Conservation (phyloP, 2,113 vertebrate species). For the Dascyllus trimaculatus region DNA sequence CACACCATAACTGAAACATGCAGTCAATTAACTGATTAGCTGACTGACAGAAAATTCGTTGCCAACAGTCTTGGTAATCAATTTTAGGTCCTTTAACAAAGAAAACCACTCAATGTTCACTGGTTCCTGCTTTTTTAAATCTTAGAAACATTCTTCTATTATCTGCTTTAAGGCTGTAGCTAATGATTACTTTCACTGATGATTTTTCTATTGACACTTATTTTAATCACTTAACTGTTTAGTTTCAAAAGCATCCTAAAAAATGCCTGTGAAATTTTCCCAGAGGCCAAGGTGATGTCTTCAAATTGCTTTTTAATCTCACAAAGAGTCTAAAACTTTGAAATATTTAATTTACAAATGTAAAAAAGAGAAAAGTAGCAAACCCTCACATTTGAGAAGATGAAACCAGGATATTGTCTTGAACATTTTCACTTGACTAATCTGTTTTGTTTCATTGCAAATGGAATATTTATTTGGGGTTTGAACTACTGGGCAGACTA, state of each 20-base stretch:
- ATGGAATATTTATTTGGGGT: not conserved
- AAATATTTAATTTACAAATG: not conserved
- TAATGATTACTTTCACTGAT: too few relatives aligned
- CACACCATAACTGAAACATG: not conserved
- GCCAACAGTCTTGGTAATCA: not conserved
- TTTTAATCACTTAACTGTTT: not conserved
- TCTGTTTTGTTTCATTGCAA: not conserved
- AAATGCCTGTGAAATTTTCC: not conserved
- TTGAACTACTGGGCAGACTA: too few relatives aligned
- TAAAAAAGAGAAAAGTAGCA: not conserved
- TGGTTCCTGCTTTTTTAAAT: not conserved
- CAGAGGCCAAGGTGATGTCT: too few relatives aligned
- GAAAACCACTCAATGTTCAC: not conserved
- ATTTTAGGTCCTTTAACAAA: not conserved
- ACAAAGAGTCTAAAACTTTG: too few relatives aligned
- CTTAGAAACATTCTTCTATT: too few relatives aligned
- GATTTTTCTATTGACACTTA: too few relatives aligned
- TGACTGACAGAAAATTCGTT: conserved; percentile 4
- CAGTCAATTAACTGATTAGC: not conserved
- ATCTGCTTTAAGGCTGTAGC: too few relatives aligned
- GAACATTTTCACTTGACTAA: not conserved
- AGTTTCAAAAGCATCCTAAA: not conserved
- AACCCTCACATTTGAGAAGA: too few relatives aligned
- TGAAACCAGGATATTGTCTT: too few relatives aligned
- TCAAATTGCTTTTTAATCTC: too few relatives aligned